Evolutionary conservation across 1,140 invertebrate genomes (phyloP), one percentile per base, ranked within the genome.

Genomic region (Dinothrombium tinctorium): DNA sequence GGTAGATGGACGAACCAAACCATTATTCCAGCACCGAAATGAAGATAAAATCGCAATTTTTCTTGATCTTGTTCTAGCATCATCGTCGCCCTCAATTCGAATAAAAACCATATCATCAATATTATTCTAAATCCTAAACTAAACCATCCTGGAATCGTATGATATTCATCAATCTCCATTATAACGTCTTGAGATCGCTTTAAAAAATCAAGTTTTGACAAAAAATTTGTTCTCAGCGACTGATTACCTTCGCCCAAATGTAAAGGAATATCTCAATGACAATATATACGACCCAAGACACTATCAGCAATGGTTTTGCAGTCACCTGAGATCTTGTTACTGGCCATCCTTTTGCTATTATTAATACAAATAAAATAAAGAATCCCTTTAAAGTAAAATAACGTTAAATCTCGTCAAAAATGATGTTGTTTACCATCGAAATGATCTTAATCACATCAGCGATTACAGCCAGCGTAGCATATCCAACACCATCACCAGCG

Each of bases 1-100:
- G 87, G 86, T 46, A 95, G 65, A 61, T 95, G 94, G 47, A 94
- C 83, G 53, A 95, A 94, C 90, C 90, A 96, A 14, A 96, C 87
- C 26, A 95, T 64, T 48, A 84, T 87, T 19, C 84, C 90, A 26
- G 89, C 89, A 33, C 86, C 89, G 61, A 95, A 90, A 57, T 95
- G 89, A 33, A 92, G 68, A 32, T 89, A 71, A 60, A 92, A 95
- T 54, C 84, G 76, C 7, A 86, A 61, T 57, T 87, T 86, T 48
- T 79, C 73, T 53, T 72, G 73, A 56, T 84, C 84, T 57, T 86
- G 81, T 55, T 87, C 81, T 48, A 83, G 81, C 40, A 75, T 66
- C 81, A 87, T 86, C 2, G 83, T 87, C 49, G 76, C 76, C 43
- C 77, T 69, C n/a, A 95, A 65, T 57, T 92, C 84, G 48, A 74